These are phyloP conservation scores for Gymnogyps californianus DNA, from an alignment of 2,113 vertebrate genomes.

Conservation along the genomic window DNA sequence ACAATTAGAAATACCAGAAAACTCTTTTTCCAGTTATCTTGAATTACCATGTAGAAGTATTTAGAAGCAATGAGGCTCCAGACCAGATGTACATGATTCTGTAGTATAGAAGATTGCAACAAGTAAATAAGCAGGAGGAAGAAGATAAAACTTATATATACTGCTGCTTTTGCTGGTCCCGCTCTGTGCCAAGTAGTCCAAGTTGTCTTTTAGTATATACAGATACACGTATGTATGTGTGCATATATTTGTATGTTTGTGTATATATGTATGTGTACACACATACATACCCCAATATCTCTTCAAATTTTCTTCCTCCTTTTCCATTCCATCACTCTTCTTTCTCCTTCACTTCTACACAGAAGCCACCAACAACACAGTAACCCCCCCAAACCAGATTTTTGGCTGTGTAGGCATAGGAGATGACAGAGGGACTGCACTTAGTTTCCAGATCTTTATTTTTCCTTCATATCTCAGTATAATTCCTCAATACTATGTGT, in stretches of 20 bases:
- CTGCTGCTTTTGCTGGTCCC: not conserved
- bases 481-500: not conserved
- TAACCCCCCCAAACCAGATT: not conserved
- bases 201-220: not conserved
- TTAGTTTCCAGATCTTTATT: not conserved
- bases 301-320: not conserved
- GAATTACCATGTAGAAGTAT: not conserved
- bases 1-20: not conserved
- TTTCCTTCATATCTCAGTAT: not conserved
- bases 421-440: not conserved
- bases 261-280: too few relatives aligned
- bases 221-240: not conserved
- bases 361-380: not conserved
- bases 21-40: not conserved
- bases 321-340: not conserved
- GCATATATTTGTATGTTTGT: not conserved
- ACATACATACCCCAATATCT: rapidly evolving
- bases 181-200: not conserved
- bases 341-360: not conserved
- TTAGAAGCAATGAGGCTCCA: not conserved
- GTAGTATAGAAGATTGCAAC: not conserved
- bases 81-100: not conserved
- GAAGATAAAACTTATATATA: not conserved
- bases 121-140: not conserved
- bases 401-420: not conserved